Evolutionary conservation across 2,888 invertebrate species (phyloP), one percentile per base, ranked within the genome.

Genomic region (Ischnus inquisitorius): DNA sequence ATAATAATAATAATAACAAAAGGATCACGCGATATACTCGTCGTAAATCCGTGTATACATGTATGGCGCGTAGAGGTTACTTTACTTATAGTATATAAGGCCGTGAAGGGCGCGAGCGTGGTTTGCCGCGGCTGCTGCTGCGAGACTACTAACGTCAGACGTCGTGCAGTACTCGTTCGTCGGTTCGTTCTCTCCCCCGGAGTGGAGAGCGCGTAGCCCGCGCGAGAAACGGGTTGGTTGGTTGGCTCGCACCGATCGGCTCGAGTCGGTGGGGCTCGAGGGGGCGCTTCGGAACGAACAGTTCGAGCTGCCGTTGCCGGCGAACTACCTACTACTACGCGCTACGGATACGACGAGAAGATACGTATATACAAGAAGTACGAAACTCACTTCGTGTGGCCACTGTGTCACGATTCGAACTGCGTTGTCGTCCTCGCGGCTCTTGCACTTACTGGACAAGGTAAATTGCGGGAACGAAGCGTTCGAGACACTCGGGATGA

Each of bases 111-210:
- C 57, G 57, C 54, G 39, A 54, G 46, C 60, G 34, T 43, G 62
- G 71, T 68, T 74, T 57, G 54, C 48, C 79, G 75, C 83, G 83
- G 72, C 77, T 46, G 77, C 72, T 62, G 80, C 74, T 80, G 77
- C 77, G 74, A 77, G 83, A 80, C 83, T 83, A 64, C 72, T 71
- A 83, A 74, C 83, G 77, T 83, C 83, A 71, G 83, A 67, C 62
- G 25, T 60, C 22, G 41, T 74, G 78, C 68, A 41, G 54, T 65
- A 76, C 85, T 72, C 81, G 82, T 68, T 65, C 74, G 67, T 72
- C 19, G 22, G 34, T 69, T 69, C 79, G 46, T 51, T 77, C 79
- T 57, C 71, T 77, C 79, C 76, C 83, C 76, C 72, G 69, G n/a
- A n/a, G 41, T 62, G 51, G 64, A 51, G 51, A 34, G 79, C 54